Evolutionary conservation across 1,140 invertebrate genomes (phyloP).

Genomic region (Drosophila bocqueti): DNA sequence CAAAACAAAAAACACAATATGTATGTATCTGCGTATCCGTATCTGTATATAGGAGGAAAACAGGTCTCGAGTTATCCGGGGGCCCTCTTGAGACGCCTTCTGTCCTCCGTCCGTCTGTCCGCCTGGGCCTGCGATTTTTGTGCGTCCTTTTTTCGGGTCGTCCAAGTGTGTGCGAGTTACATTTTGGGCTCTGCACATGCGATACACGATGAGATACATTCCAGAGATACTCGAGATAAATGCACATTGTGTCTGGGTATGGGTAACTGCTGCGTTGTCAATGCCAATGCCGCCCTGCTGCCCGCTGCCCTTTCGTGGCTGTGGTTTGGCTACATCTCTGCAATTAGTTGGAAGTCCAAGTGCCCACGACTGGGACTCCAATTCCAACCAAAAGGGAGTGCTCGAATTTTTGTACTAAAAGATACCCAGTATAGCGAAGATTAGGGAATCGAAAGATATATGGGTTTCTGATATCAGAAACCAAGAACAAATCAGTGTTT

Average conservation of each 20-base stretch:
- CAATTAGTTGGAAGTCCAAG: conserved; percentile 73
- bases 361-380: conserved; percentile 9
- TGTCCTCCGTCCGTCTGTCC: conserved; percentile 9
- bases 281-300: conserved; percentile 41
- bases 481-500: too few relatives aligned
- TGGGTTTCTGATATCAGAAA: not conserved
- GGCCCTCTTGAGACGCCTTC: conserved; percentile 36
- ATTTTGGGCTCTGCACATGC: conserved; percentile 70
- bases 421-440: too few relatives aligned
- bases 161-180: conserved; percentile 24
- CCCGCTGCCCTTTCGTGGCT: conserved; percentile 28
- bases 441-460: not conserved
- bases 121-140: conserved; percentile 58
- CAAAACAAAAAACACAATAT: conserved; percentile 10
- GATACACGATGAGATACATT: conserved; percentile 69
- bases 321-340: conserved; percentile 41
- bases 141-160: conserved; percentile 67
- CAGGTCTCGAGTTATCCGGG: conserved; percentile 66
- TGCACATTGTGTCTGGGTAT: conserved; percentile 37
- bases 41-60: conserved; percentile 58
- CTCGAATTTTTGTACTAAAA: not conserved
- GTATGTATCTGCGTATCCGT: conserved; percentile 32
- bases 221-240: conserved; percentile 74
- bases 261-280: conserved; percentile 52
- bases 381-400: not conserved